Conservation (phyloP, 1,140 invertebrate species). For the Delia radicum region DNA sequence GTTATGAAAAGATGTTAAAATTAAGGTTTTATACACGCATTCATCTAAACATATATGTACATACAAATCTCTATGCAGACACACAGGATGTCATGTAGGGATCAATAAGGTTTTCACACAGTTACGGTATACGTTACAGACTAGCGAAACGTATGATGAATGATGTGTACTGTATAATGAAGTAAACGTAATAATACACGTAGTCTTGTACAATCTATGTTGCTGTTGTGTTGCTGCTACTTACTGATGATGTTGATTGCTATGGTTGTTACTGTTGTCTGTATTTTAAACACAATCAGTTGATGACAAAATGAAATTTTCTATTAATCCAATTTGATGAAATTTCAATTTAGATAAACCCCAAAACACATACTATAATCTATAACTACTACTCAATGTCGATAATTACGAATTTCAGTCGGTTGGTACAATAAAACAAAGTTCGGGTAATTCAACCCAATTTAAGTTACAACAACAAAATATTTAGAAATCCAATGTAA, state of each 20-base stretch:
- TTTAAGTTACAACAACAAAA: no score
- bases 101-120: constrained; percentile 17
- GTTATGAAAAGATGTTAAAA: neutral
- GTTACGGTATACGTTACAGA: neutral
- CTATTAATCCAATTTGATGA: neutral
- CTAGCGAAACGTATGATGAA: no score
- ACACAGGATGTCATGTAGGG: constrained; percentile 14
- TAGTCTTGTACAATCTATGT: no score
- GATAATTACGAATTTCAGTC: no score
- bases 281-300: neutral
- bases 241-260: neutral
- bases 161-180: neutral
- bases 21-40: neutral
- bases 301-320: neutral
- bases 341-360: neutral
- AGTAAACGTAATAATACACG: neutral
- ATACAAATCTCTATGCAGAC: neutral
- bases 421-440: no score
- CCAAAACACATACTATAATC: neutral
- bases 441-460: no score
- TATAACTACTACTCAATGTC: no score
- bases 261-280: neutral
- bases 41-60: neutral
- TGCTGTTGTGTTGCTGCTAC: neutral
- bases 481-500: neutral